phyloP scores from a whole-genome alignment of 2,888 invertebrate genomes.

The Anaspis maculata region DNA sequence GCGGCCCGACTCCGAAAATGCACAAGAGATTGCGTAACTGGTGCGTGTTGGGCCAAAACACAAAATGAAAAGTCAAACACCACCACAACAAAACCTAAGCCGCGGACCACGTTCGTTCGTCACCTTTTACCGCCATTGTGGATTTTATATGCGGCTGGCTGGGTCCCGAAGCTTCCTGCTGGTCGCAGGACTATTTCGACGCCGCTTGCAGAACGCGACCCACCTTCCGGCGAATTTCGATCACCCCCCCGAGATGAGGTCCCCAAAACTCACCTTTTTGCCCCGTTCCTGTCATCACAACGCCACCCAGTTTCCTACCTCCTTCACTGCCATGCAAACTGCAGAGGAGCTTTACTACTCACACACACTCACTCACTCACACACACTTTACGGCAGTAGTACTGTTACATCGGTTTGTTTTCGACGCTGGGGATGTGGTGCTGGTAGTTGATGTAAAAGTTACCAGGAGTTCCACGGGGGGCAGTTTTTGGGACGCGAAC shows the following conservation, averaged over 20 bases:
- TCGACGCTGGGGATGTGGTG: too few relatives aligned
- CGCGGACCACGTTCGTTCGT: slow-evolving; percentile 28
- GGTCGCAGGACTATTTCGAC: too few relatives aligned
- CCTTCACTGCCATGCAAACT: slow-evolving; percentile 38
- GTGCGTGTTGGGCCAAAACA: too few relatives aligned
- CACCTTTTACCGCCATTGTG: slow-evolving; percentile 41
- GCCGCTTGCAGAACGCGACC: slow-evolving; percentile 6
- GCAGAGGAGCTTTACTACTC: too few relatives aligned
- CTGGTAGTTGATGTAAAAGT: slow-evolving; percentile 12
- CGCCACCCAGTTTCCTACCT: slow-evolving; percentile 71
- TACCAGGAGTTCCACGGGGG: not conserved
- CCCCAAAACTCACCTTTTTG: slow-evolving; percentile 64
- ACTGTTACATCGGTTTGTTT: slow-evolving; percentile 31
- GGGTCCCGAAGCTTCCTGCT: too few relatives aligned
- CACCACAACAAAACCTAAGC: slow-evolving; percentile 14
- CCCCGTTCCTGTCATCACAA: slow-evolving; percentile 72
- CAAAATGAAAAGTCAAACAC: not conserved
- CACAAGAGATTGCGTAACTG: too few relatives aligned
- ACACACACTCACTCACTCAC: too few relatives aligned
- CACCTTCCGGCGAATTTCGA: slow-evolving; percentile 6
- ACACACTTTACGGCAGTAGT: too few relatives aligned
- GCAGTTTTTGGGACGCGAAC: too few relatives aligned
- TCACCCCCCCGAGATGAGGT: slow-evolving; percentile 1
- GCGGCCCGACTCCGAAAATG: too few relatives aligned
- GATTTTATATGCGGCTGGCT: slow-evolving; percentile 28